These are phyloP conservation scores for Enoplosus armatus DNA, from an alignment of 2,797 vertebrate species.

Conservation along the genomic window DNA sequence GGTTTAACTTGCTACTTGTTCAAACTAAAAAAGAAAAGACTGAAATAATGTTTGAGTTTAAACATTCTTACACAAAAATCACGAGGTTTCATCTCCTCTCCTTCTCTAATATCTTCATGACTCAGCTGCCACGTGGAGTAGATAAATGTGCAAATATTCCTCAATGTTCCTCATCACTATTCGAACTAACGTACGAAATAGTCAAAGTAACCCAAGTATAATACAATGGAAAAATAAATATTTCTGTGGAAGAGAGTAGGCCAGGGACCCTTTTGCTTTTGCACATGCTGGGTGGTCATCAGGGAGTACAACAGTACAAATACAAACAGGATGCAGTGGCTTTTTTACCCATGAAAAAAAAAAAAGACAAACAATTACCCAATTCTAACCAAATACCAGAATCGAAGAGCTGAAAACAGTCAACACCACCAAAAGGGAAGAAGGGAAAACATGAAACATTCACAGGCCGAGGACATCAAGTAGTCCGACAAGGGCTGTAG, in stretches of 20 bases:
- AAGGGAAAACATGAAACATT: conserved; percentile 52
- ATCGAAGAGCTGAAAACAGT: conserved; percentile 30
- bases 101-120: conserved; percentile 74
- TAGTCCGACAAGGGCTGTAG: not conserved
- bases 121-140: conserved; percentile 96
- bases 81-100: conserved; percentile 48
- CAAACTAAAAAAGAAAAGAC: conserved; percentile 22
- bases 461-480: conserved; percentile 44
- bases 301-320: conserved; percentile 30
- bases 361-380: conserved; percentile 20
- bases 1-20: conserved; percentile 11
- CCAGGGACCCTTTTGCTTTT: conserved; percentile 43
- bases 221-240: conserved; percentile 86
- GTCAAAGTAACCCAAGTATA: conserved; percentile 64
- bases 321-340: conserved; percentile 50
- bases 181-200: conserved; percentile 78
- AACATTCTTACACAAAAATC: conserved; percentile 61
- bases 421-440: conserved; percentile 31
- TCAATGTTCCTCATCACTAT: conserved; percentile 78
- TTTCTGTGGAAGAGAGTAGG: conserved; percentile 71
- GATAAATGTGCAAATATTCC: conserved; percentile 95
- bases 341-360: conserved; percentile 37
- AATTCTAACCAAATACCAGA: conserved; percentile 30
- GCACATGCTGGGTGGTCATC: conserved; percentile 42
- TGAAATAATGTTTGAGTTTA: conserved; percentile 49